Base-by-base conservation (phyloP, 2,113 vertebrate species). In the Marcusenius ussheri region DNA sequence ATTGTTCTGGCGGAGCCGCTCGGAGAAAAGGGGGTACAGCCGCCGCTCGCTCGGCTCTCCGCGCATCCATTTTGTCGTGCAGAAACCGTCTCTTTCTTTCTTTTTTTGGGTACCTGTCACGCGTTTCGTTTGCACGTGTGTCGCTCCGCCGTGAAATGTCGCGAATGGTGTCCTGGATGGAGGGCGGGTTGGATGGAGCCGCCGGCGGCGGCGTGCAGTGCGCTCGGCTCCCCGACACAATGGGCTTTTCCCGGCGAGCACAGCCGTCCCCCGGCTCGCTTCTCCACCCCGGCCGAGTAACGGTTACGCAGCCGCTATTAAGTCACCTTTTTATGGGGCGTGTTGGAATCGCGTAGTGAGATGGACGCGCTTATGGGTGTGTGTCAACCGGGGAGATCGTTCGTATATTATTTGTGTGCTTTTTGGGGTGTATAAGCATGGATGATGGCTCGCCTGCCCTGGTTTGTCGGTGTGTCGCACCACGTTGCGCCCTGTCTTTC, bases 1-100 rank as follows among this genome's bases (percentile, higher is more conserved):
- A 51, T 80, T 80, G 47, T 89, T 31, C 42, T 80, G 11, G 27
- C 58, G 21, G 56, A 58, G 53, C 53, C 53, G 51, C 51, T 53
- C 21, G 53, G 42, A 46, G 31, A 6, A 88, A 66, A 66, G 31
- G 56, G 51, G 31, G 42, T 58, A 27, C 51, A 17, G 8, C 46
- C 47, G 21, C 53, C 39, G 35, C 53, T 88, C 19, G 11, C 53
- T 6, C n/a, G 39, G 19, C 45, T 53, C 83, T 58, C 50, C 70
- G 58, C 87, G 90, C 90, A 83, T 90, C 90, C 90, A 90, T 90
- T 84, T 90, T 90, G 87, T 90, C 87, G 58, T n/a, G 74, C 27
- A 31, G 27, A 51, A 80, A 27, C 7, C 31, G 87, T 6, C 39
- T 17, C 5, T 56, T 56, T 56, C 74, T 80, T 7, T 70, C 15